Base-by-base conservation (phyloP, 2,797 vertebrate genomes). In the Adelosebastes latens region DNA sequence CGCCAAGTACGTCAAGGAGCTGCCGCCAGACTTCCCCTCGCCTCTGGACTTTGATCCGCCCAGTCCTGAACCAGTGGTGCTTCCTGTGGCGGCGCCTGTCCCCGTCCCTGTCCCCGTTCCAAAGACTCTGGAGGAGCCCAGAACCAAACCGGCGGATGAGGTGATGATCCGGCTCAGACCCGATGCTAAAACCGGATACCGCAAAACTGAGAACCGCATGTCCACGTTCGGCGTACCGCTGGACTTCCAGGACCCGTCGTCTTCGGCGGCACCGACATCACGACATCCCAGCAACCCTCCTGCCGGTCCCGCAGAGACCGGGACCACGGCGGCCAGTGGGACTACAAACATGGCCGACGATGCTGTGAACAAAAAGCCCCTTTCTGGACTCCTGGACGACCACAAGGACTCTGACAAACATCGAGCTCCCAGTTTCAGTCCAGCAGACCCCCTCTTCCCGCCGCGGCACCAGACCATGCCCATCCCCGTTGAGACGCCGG, bases 1-100 rank as follows among this genome's bases (percentile, higher is more conserved):
- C 0, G 98, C 98, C 34, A 98, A 98, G 74, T 99, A 99, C 2
- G 98, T 99, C 36, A 97, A 96, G 84, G 97, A 99, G 94, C 96
- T 99, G 25, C 96, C 95, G 0, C 9, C 56, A 2, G 86, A 86
- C 29, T 46, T 93, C 14, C 95, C 95, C 0, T 95, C 93, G 0
- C 93, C 92, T 4, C 88, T 96, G 68, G 92, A 95, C 87, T 95
- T 95, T 34, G 74, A 81, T 5, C 49, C 75, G 0, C 79, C 77
- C 2, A 34, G 16, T 16, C 73, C 90, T 0, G 91, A 93, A 34
- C 64, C 31, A 0, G 27, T 58, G 2, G 25, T 29, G 2, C 65
- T 72, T 16, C 71, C 86, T 29, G 72, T 58, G 3, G 31, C 8
- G 0, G n/a, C 60, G 2, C 88, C 87, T 0, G 80, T 80, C 13